Evolutionary conservation across 2,797 vertebrate species (phyloP).

Genomic region (Micropoecilia bifurca): DNA sequence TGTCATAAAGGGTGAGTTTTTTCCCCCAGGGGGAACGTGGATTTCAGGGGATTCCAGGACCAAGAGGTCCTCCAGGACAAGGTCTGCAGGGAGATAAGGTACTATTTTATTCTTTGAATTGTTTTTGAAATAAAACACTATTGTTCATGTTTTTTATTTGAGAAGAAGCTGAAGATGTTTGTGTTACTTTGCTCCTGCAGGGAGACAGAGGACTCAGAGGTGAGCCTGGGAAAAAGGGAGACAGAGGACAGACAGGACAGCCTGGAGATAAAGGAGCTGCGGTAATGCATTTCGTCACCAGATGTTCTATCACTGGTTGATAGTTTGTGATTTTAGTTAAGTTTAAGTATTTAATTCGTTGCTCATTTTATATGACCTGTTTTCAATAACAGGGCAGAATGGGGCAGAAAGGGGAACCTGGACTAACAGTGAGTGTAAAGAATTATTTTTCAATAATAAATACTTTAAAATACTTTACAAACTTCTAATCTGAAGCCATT

Average conservation of each 20-base stretch:
- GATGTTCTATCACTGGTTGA: not conserved
- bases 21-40: constrained; percentile 86
- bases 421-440: constrained; percentile 84
- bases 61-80: constrained; percentile 81
- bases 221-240: constrained; percentile 83
- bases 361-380: constrained; percentile 7
- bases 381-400: constrained; percentile 78
- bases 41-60: constrained; percentile 82
- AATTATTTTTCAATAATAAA: not conserved
- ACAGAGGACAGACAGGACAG: constrained; percentile 83
- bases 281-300: constrained; percentile 45
- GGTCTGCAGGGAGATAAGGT: constrained; percentile 89
- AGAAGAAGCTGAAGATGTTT: not conserved
- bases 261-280: constrained; percentile 76
- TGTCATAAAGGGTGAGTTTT: not conserved
- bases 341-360: not conserved
- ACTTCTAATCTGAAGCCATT: not conserved
- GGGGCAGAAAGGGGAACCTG: constrained; percentile 86
- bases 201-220: constrained; percentile 86
- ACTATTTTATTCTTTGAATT: not conserved
- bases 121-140: not conserved
- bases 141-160: not conserved
- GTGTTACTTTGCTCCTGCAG: constrained; percentile 62
- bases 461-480: not conserved
- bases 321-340: not conserved